Evolutionary conservation across 2,888 invertebrate genomes (phyloP).

Genomic region (Synanthedon vespiformis): DNA sequence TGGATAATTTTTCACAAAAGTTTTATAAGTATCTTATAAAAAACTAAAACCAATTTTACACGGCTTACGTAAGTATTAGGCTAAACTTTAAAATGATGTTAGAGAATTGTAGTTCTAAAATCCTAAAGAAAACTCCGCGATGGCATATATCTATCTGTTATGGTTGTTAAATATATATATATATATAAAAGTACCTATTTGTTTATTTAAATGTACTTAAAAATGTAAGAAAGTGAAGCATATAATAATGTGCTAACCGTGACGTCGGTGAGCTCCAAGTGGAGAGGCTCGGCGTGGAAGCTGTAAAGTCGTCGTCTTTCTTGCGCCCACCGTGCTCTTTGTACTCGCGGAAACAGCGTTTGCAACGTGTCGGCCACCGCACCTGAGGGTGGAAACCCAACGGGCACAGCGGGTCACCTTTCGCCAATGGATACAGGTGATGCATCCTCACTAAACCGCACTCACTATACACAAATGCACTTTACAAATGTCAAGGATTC

Average conservation of each 20-base stretch:
- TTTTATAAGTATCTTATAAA: no score
- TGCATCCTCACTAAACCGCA: conserved; percentile 68
- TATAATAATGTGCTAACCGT: conserved; percentile 37
- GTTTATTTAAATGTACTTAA: no score
- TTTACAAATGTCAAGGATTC: conserved; percentile 49
- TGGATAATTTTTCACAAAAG: no score
- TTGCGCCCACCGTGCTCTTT: conserved; percentile 87
- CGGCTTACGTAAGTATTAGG: no score
- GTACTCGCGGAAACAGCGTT: conserved; percentile 92
- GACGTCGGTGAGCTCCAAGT: conserved; percentile 72
- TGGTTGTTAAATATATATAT: no score
- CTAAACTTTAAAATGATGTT: no score
- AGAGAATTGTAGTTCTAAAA: no score
- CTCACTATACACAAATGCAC: conserved; percentile 49
- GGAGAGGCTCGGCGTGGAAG: conserved; percentile 84
- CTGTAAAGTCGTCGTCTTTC: conserved; percentile 76
- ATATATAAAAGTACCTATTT: no score
- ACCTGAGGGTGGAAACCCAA: conserved; percentile 95
- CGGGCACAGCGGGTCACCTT: conserved; percentile 90
- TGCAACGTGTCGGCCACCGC: conserved; percentile 93
- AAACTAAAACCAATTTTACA: no score
- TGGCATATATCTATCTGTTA: no score
- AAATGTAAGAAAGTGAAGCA: no score
- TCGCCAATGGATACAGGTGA: conserved; percentile 81
- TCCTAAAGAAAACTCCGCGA: no score